These are phyloP conservation scores for Porphyrio hochstetteri DNA, from an alignment of 2,113 vertebrate species.

Conservation along the genomic window DNA sequence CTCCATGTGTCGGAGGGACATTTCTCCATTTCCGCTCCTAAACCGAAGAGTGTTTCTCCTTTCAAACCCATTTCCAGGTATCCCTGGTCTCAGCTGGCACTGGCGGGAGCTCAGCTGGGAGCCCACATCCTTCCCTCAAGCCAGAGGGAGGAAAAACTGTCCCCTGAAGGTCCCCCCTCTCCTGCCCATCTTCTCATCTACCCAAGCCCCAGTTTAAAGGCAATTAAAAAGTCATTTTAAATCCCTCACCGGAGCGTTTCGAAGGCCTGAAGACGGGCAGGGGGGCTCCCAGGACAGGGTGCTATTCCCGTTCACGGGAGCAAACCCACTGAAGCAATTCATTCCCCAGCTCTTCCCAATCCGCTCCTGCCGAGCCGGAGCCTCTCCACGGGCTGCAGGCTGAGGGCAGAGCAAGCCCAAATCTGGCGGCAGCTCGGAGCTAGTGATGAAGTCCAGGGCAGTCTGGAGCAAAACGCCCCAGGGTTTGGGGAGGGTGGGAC, in stretches of 20 bases:
- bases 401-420: neutral
- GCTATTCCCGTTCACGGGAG: neutral
- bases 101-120: neutral
- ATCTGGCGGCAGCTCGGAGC: neutral
- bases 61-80: neutral
- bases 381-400: neutral
- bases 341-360: neutral
- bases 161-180: neutral
- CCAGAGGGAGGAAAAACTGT: neutral
- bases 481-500: neutral
- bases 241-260: neutral
- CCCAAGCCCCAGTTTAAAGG: neutral
- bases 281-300: neutral
- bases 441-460: rapidly evolving
- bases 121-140: neutral
- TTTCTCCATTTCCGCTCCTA: neutral
- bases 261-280: neutral
- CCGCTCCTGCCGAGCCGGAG: rapidly evolving
- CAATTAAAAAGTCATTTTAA: neutral
- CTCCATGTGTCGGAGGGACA: neutral
- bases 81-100: neutral
- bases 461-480: rapidly evolving
- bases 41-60: neutral
- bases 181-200: neutral
- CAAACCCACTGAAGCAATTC: too few species aligned